Base-by-base conservation (phyloP, 2,113 vertebrate genomes). In the Sakesphorus luctuosus region DNA sequence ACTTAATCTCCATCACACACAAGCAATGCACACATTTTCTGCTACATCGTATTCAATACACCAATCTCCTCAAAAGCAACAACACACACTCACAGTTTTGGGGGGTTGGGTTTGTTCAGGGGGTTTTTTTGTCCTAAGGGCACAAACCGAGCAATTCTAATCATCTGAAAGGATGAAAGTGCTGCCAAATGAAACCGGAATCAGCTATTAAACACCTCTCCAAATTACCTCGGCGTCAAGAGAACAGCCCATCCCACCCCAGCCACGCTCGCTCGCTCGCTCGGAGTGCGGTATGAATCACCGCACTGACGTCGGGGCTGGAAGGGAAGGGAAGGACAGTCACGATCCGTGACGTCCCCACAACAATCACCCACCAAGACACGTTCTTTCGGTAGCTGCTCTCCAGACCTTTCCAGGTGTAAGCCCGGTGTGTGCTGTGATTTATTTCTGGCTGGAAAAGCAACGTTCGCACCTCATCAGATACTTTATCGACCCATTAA, bases 161-260 rank as follows among this genome's bases (percentile, higher is more conserved):
- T 36, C 7, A 25, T 65, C 66, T 43, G 55, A 61, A 92, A 91
- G 65, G 77, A 38, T 56, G 80, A 66, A 91, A 89, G 33, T 53
- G 73, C 76, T 87, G 91, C 91, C 87, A 84, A 65, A 84, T 97
- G 26, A 10, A 69, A 69, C 58, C 24, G 82, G 77, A 91, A 92
- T 89, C 77, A 76, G 84, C 77, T 73, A 28, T 89, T 92, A 79
- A 87, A 94, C 91, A 89, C n/a, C 81, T 87, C 89, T 72, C 77
- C 72, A 89, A 90, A 92, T 75, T 56, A 87, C 89, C 24, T 49
- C 38, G 56, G 43, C 43, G 44, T 11, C 56, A 33, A 43, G 84
- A 75, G 92, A 89, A 91, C 58, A 43, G 40, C 40, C 40, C 40
- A 43, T 43, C 40, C 40, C 40, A 43, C 13, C 6, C 40, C 40